A percentile compares a stretch with the other conserved stretches of the same genome.
These are phyloP conservation scores for Sphenodon punctatus DNA, from an alignment of 2,797 vertebrate genomes.

Conservation along the genomic window DNA sequence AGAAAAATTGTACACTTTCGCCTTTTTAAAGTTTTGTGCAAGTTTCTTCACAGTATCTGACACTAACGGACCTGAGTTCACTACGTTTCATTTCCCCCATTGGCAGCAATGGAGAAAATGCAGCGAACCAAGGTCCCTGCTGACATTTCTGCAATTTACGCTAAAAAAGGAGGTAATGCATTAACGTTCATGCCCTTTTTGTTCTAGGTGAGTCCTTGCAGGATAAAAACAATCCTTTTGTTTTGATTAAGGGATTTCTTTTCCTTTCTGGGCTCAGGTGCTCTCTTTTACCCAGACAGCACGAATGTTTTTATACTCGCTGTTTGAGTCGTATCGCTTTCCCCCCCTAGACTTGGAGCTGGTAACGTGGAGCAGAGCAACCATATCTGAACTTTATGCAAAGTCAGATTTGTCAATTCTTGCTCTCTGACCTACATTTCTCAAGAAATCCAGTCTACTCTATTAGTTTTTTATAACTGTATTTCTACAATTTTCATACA, in stretches of 20 bases:
- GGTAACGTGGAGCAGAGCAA: not conserved
- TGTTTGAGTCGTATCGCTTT: rapidly evolving
- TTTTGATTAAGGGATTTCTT: constrained; percentile 32
- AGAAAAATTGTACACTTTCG: not conserved
- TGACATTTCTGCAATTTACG: constrained; percentile 27
- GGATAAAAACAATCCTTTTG: constrained; percentile 23
- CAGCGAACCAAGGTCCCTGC: too few species aligned
- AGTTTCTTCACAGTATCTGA: too few species aligned
- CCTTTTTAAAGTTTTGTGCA: constrained; percentile 3
- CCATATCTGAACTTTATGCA: constrained; percentile 6
- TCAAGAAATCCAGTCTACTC: not conserved
- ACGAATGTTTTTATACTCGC: not conserved
- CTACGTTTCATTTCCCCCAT: too few species aligned
- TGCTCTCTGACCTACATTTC: not conserved
- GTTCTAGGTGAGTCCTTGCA: not conserved
- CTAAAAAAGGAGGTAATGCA: constrained; percentile 19
- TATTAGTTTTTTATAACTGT: not conserved
- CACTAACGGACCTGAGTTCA: too few species aligned
- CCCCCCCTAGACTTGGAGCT: not conserved
- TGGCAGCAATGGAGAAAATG: too few species aligned
- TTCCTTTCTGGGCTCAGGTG: not conserved
- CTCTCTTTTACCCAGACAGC: not conserved
- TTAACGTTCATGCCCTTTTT: constrained; percentile 15
- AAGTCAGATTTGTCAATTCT: not conserved
- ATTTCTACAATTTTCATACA: too few species aligned